Base-by-base conservation (phyloP, 2,797 vertebrate species). In the Propithecus perrieri region DNA sequence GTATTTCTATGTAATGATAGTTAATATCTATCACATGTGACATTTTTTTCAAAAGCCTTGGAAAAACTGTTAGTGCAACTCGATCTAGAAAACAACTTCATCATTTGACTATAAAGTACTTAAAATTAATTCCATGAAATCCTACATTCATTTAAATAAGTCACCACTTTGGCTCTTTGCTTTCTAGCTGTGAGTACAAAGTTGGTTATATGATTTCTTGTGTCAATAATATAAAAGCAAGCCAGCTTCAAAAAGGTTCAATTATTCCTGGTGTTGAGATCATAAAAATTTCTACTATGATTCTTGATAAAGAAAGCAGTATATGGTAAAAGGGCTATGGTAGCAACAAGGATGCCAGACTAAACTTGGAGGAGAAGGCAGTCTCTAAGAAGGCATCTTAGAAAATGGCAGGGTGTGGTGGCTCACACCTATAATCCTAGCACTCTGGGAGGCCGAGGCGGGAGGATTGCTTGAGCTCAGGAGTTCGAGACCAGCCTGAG, bases 111-210 rank as follows among this genome's bases (percentile, higher is more conserved):
- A 20, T 81, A 48, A 85, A 63, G 26, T 48, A 63, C 67, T 90
- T 86, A 81, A 63, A 86, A 46, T 81, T 53, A 71, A 65, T 94
- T 87, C 13, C 35, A 43, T 92, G 22, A 46, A 93, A 91, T 84
- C 4, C 24, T 69, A 24, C 18, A 71, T 69, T 89, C 26, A 24
- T 81, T 84, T 94, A 71, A 85, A n/a, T 78, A 76, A 74, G 14
- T 55, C 38, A 74, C 9, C 85, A 22, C 15, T 85, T 92, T 59
- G 14, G n/a, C 28, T 89, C 63, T 84, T 7, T 71, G 59, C 22
- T 75, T 84, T 90, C 35, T 50, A 89, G 4, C 41, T 85, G 0
- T 38, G 43, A 91, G 33, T 75, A 69, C 5, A 50, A 55, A 75
- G 20, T 69, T 81, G n/a, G 22, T 63, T 96, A 53, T 85, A 35